phyloP scores from a whole-genome alignment of 2,888 invertebrate species.

The Tetanocera ferruginea region DNA sequence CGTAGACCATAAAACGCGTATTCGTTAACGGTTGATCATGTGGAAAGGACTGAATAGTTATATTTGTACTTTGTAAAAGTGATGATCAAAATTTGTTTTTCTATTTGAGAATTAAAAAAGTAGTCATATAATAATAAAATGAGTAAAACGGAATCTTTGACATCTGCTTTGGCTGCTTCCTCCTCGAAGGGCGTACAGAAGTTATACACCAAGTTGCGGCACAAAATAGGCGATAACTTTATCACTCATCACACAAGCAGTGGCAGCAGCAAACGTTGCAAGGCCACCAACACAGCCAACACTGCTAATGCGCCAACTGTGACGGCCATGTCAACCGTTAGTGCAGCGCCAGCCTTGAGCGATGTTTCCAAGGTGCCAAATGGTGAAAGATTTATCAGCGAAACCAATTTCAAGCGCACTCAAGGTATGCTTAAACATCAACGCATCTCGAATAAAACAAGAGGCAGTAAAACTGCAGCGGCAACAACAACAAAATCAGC shows the following conservation, averaged over 20 bases:
- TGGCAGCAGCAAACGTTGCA: slow-evolving; percentile 60
- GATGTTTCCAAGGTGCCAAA: slow-evolving; percentile 17
- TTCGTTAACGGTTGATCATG: background rate
- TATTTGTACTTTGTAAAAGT: background rate
- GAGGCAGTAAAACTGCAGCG: background rate
- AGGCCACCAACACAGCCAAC: slow-evolving; percentile 43
- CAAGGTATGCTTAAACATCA: slow-evolving; percentile 45
- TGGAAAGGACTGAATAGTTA: background rate
- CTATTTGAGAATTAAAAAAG: background rate
- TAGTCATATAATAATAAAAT: background rate
- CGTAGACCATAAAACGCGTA: background rate
- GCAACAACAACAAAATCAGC: background rate
- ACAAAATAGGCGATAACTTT: slow-evolving; percentile 68
- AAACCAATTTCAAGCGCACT: background rate
- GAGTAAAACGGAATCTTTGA: slow-evolving; percentile 22
- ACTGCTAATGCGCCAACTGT: background rate
- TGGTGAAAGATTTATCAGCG: slow-evolving; percentile 4
- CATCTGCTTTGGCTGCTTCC: slow-evolving; percentile 29
- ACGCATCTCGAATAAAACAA: slow-evolving; percentile 41
- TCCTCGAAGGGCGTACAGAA: slow-evolving; percentile 57
- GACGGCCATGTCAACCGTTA: background rate
- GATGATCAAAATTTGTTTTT: background rate
- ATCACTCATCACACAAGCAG: slow-evolving; percentile 59
- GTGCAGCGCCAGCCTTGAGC: background rate
- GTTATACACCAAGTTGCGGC: slow-evolving; percentile 67